These are phyloP conservation scores for Enteromius argenteus DNA, from an alignment of 2,797 vertebrate genomes.

Conservation along the genomic window DNA sequence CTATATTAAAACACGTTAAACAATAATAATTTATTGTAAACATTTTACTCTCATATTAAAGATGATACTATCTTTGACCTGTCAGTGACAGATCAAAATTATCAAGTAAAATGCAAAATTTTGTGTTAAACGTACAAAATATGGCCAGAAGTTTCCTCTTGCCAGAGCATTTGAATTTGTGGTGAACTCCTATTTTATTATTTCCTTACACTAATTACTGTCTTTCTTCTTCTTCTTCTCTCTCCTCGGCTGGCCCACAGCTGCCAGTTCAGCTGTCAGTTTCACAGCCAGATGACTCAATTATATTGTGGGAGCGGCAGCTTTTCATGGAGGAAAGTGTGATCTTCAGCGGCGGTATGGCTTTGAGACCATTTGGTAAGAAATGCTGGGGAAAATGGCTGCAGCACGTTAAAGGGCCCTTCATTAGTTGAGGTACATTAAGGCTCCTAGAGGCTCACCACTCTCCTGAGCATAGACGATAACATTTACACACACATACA, in stretches of 20 bases:
- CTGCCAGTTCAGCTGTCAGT: constrained; percentile 62
- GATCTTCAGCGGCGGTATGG: constrained; percentile 35
- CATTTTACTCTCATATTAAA: neutral
- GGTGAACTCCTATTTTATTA: constrained; percentile 59
- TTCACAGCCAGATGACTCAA: constrained; percentile 66
- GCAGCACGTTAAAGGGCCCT: constrained; percentile 52
- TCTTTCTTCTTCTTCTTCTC: constrained; percentile 26
- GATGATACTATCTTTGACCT: neutral
- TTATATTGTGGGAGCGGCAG: constrained; percentile 59
- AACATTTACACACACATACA: constrained; percentile 31
- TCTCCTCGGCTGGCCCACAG: constrained; percentile 55
- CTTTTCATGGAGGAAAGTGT: constrained; percentile 43
- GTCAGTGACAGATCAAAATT: neutral
- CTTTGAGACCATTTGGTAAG: constrained; percentile 56
- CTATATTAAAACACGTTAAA: neutral
- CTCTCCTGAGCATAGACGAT: constrained; percentile 45
- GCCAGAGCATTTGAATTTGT: constrained; percentile 57
- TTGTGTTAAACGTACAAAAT: neutral
- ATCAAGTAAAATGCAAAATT: neutral
- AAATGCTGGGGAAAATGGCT: constrained; percentile 59
- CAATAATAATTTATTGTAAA: neutral
- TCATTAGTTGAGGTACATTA: constrained; percentile 66
- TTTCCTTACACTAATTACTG: constrained; percentile 61
- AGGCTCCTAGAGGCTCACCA: constrained; percentile 47
- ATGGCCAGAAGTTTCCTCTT: constrained; percentile 43